Base-by-base conservation (phyloP, 2,113 vertebrate species). In the Syngnathus scovelli region DNA sequence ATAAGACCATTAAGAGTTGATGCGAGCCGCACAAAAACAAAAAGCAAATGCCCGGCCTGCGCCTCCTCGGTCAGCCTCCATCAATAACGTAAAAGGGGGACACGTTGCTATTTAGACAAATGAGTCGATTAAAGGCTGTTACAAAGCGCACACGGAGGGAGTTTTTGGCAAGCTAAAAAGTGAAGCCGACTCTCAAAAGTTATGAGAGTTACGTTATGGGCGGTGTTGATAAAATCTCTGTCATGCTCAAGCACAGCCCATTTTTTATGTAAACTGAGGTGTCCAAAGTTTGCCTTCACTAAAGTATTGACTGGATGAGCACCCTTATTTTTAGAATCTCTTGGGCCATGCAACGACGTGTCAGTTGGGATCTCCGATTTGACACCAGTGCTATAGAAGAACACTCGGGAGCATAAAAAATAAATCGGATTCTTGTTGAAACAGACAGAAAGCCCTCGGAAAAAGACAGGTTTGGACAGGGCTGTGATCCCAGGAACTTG, bases 1-100 rank as follows among this genome's bases (percentile, higher is more conserved):
- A 86, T 85, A 77, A 83, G 78, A 54, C 76, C 71, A 85, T 83
- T 85, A 81, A 75, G 71, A 74, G 79, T 79, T 71, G 68, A 71
- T 71, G 70, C 38, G 64, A 77, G 73, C 86, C 67, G 74, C 61
- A 41, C 39, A 78, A 77, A 85, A 88, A 85, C 84, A 76, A 83
- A 86, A 79, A 74, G 76, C 76, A 65, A 63, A 77, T 68, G 67
- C 75, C 66, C n/a, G 59, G 74, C 49, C 76, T 51, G 49, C 16
- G 18, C 8, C 19, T 51, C 49, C 49, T 51, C 49, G 19, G 19
- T 7, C 49, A 19, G 49, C 49, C 16, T 51, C 58, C 68, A 86
- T 89, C 86, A 82, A 88, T 89, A 82, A 80, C 69, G 63, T 66
- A 62, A 71, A 76, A 78, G 72, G 70, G 76, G 74, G 41, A 59